A percentile compares a stretch with the other conserved stretches of the same genome.
Evolutionary conservation across 2,797 vertebrate genomes (phyloP).

Genomic region (Hippopotamyrus pictus): DNA sequence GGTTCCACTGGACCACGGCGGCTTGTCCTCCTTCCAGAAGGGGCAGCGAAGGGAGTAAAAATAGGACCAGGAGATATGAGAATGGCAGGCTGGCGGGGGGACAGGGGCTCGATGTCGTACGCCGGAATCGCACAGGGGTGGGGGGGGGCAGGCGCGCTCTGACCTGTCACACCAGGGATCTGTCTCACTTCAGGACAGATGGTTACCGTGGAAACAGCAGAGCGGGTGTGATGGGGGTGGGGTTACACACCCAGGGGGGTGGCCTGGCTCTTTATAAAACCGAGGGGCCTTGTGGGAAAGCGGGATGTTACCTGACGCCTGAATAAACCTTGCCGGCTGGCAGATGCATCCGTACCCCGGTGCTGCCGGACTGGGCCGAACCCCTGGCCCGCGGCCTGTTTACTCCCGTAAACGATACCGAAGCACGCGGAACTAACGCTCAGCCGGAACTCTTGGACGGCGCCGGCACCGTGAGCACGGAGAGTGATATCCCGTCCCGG

Average conservation of each 20-base stretch:
- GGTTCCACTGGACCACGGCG: not conserved
- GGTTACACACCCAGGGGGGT: not conserved
- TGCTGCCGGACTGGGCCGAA: not conserved
- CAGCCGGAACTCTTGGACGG: not conserved
- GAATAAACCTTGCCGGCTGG: not conserved
- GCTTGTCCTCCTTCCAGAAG: not conserved
- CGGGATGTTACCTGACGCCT: not conserved
- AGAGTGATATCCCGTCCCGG: not conserved
- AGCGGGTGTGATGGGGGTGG: not conserved
- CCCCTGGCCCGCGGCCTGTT: not conserved
- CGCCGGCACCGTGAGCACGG: not conserved
- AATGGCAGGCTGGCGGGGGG: not conserved
- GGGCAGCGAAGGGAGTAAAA: not conserved
- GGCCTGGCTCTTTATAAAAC: not conserved
- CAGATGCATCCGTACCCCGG: not conserved
- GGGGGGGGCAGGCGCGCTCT: not conserved
- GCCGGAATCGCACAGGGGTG: not conserved
- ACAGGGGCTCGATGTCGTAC: not conserved
- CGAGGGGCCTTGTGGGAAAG: not conserved
- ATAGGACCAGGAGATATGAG: not conserved
- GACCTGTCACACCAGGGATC: not conserved
- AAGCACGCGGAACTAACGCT: not conserved
- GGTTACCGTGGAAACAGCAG: not conserved
- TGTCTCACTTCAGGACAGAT: not conserved
- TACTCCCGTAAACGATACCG: not conserved